These are phyloP conservation scores for Spodoptera picta DNA, from an alignment of 2,888 invertebrate genomes.

Conservation along the genomic window DNA sequence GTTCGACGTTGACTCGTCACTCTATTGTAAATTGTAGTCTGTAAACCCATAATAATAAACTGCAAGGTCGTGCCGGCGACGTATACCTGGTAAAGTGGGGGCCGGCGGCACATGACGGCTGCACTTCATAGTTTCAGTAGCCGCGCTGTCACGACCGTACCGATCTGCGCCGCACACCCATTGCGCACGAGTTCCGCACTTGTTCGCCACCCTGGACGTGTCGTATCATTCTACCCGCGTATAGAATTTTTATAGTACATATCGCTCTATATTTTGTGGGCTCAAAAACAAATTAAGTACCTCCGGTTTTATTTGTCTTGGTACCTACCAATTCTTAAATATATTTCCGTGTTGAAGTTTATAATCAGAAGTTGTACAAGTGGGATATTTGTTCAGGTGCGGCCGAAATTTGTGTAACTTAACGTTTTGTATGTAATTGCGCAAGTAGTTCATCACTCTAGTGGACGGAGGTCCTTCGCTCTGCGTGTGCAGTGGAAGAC, in stretches of 20 bases:
- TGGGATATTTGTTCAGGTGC: slow-evolving; percentile 75
- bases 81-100: slow-evolving; percentile 69
- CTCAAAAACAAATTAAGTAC: slow-evolving; percentile 5
- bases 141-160: slow-evolving; percentile 45
- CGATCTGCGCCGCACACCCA: slow-evolving; percentile 9
- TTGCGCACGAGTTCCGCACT: slow-evolving; percentile 22
- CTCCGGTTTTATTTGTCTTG: neutral
- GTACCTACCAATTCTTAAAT: slow-evolving; percentile 3
- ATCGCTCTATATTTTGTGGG: slow-evolving; percentile 4
- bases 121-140: slow-evolving; percentile 77
- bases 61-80: slow-evolving; percentile 80
- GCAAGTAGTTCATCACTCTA: slow-evolving; percentile 64
- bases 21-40: slow-evolving; percentile 86
- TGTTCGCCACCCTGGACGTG: slow-evolving; percentile 5
- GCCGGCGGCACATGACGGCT: slow-evolving; percentile 72
- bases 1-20: slow-evolving; percentile 81
- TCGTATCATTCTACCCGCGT: neutral
- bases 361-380: slow-evolving; percentile 48
- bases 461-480: slow-evolving; percentile 24
- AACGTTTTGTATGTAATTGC: slow-evolving; percentile 59
- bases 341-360: slow-evolving; percentile 19
- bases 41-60: slow-evolving; percentile 87
- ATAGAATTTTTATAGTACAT: neutral
- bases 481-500: slow-evolving; percentile 7
- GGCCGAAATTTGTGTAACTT: slow-evolving; percentile 41